These are phyloP conservation scores for Rhabdomys pumilio DNA, from an alignment of 2,797 vertebrate species.

Conservation along the genomic window DNA sequence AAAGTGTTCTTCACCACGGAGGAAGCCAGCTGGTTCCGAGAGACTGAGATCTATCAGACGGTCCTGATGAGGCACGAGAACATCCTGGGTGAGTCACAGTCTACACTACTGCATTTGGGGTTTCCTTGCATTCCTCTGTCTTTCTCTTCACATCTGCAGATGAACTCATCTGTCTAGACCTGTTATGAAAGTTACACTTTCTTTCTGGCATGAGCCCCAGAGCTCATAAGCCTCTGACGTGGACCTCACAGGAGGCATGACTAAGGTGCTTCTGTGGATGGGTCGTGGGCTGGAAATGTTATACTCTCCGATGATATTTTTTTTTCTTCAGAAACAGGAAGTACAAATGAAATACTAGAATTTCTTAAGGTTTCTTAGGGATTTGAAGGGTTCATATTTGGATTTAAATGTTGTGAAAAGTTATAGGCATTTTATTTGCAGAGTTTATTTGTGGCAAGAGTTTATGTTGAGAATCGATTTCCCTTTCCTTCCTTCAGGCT, in stretches of 20 bases:
- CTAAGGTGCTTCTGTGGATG: background rate
- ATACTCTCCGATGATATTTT: background rate
- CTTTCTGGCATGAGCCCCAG: background rate
- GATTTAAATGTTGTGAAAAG: constrained; percentile 38
- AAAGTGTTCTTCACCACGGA: constrained; percentile 99
- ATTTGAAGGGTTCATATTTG: constrained; percentile 58
- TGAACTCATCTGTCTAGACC: constrained; percentile 68
- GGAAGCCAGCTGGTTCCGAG: constrained; percentile 99
- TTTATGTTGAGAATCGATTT: constrained; percentile 36
- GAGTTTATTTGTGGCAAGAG: background rate
- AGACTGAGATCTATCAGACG: constrained; percentile 99
- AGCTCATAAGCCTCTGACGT: background rate
- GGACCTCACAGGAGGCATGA: constrained; percentile 36
- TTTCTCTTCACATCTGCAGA: constrained; percentile 58
- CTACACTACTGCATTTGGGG: background rate
- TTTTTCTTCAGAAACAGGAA: constrained; percentile 57
- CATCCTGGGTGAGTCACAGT: constrained; percentile 93
- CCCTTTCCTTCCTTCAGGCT: constrained; percentile 24
- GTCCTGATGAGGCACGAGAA: constrained; percentile 99
- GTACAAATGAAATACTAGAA: background rate
- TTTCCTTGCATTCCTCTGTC: constrained; percentile 20
- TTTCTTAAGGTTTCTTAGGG: constrained; percentile 35
- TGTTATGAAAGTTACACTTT: background rate
- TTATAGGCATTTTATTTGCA: constrained; percentile 25
- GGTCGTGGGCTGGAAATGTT: background rate